Base-by-base conservation (phyloP, 2,113 vertebrate species). In the Zapornia atra region DNA sequence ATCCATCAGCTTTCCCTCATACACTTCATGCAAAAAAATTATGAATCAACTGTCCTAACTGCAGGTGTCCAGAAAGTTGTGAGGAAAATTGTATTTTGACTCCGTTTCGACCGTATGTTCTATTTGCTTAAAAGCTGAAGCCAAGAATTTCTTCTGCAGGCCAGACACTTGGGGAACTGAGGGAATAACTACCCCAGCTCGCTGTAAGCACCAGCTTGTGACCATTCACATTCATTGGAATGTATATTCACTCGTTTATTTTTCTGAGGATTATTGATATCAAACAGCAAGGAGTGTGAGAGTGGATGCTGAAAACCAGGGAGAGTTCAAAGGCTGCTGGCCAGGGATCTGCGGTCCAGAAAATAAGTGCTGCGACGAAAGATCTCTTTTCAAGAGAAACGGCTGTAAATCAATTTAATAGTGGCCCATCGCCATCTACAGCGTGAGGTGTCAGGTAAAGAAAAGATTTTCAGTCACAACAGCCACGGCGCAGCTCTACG, bases 381-480 rank as follows among this genome's bases (percentile, higher is more conserved):
- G 48, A 48, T 22, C 48, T 22, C 48, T 48, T 48, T 48, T 48
- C 48, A 48, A 21, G 57, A 40, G 44, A 5, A 34, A 34, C 17
- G 25, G 13, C 44, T 15, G 21, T 33, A 64, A 50, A 84, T 60
- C 34, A 11, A 8, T 2, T 6, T 5, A 5, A 15, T 1, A 21
- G 75, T 2, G 34, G 46, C 25, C 57, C 44, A 29, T 6, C n/a
- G 38, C 63, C 73, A 69, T 11, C 84, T 36, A 33, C 72, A 51
- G 48, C 22, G 25, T 0, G 28, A 84, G 17, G 2, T 1, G 10
- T 1, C 60, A 5, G 46, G 5, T 2, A 26, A 5, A 21, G 14
- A 4, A 5, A 1, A 1, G 1, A 3, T 11, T 14, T 10, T 4
- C 25, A 9, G 2, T 0, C 34, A 13, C 0, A 1, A 5, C 7